Conservation (phyloP, 2,888 invertebrate species). For the Drosophila melanosoma region DNA sequence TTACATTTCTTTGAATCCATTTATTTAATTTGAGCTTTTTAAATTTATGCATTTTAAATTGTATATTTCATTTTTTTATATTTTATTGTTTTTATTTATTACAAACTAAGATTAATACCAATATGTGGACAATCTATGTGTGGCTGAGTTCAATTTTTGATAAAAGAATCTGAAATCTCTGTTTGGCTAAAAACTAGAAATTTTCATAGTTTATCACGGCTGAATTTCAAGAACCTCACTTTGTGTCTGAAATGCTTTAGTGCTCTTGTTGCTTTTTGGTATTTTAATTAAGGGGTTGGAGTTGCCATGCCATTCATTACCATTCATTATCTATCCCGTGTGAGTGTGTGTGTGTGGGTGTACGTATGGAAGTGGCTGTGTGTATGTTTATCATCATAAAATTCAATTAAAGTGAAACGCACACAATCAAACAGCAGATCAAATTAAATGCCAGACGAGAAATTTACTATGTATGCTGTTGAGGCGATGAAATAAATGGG, state of each 20-base stretch:
- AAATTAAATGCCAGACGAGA: conserved; percentile 80
- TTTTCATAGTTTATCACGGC: conserved; percentile 11
- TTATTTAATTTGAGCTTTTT: neutral
- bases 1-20: neutral
- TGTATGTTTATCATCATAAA: conserved; percentile 73
- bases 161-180: neutral
- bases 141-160: neutral
- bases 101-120: neutral
- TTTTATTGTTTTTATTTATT: neutral
- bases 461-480: conserved; percentile 69
- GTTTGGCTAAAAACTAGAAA: conserved; percentile 2
- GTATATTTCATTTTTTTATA: neutral
- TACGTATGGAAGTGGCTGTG: conserved; percentile 23
- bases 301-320: conserved; percentile 8
- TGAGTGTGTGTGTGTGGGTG: neutral
- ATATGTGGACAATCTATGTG: neutral
- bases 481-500: conserved; percentile 50
- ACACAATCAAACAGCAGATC: conserved; percentile 81
- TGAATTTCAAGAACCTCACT: conserved; percentile 27
- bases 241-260: conserved; percentile 48
- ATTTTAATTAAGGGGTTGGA: neutral
- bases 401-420: conserved; percentile 79
- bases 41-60: neutral
- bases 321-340: conserved; percentile 23
- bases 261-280: conserved; percentile 1